Evolutionary conservation across 2,113 vertebrate genomes (phyloP), one percentile per base, ranked within the genome.

Genomic region (Procavia capensis): DNA sequence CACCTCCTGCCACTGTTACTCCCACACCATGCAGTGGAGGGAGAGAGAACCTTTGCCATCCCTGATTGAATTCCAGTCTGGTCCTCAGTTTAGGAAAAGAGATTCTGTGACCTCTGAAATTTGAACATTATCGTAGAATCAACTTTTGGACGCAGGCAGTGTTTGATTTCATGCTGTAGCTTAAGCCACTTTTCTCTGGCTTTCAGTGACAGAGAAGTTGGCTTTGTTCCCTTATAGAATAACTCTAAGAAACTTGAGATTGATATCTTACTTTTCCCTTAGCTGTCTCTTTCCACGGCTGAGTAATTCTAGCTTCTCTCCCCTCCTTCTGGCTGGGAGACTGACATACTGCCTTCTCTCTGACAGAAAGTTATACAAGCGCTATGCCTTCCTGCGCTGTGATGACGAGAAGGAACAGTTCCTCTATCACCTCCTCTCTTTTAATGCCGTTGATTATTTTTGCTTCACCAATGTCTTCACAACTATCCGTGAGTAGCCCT

Each of bases 391-490:
- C 98, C 99, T 99, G 75, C 99, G 99, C 97, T 99, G 99, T 41
- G 99, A 99, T 31, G 99, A 99, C 27, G 99, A 99, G 98, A 99
- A 99, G 98, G 99, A 99, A 96, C 99, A 99, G 95, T 99, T 99
- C 97, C 99, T 99, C 16, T 99, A 99, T 97, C 99, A 99, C 98
- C 99, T 99, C 64, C 98, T 99, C 68, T 99, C 99, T 95, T 99
- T 99, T 98, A 99, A 99, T 59, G 99, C 99, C 3, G 99, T 99
- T 25, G 99, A 99, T 98, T 99, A 99, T 98, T 99, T 99, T 94
- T 99, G 99, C 96, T 99, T 99, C 97, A 99, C 99, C 97, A 99
- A 99, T 85, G 99, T 99, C 98, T 99, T 99, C 98, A 99, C 99
- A 86, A 99, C 99, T 57, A 99, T 99, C 98, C 98, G 99, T 99